phyloP scores from a whole-genome alignment of 2,113 vertebrate genomes.

The Castor canadensis region DNA sequence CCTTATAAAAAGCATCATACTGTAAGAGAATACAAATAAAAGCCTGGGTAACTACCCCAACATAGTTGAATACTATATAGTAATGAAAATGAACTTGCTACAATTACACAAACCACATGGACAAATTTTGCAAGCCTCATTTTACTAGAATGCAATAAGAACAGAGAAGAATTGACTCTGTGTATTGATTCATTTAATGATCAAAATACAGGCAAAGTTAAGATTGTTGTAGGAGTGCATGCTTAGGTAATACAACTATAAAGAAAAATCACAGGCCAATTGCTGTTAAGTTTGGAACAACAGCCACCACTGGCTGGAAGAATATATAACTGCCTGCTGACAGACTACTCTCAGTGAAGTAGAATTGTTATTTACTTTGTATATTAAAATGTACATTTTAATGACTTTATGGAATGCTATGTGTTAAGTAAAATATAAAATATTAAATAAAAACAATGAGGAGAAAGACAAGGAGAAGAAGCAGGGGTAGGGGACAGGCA shows the following conservation, averaged over 20 bases:
- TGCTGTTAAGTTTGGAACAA: not conserved
- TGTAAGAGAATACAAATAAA: not conserved
- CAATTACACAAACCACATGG: not conserved
- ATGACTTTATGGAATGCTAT: not conserved
- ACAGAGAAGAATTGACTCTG: not conserved
- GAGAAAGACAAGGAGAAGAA: too few species aligned
- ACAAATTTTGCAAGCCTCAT: not conserved
- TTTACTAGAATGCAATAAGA: not conserved
- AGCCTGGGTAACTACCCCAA: not conserved
- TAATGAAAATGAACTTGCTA: not conserved
- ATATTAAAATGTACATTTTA: not conserved
- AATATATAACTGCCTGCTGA: too few species aligned
- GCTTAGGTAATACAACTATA: not conserved
- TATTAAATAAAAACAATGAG: too few species aligned
- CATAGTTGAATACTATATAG: too few species aligned
- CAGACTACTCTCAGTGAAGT: not conserved
- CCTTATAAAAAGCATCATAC: not conserved
- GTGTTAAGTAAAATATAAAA: too few species aligned
- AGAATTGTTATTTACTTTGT: not conserved
- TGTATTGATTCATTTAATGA: not conserved
- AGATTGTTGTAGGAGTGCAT: not conserved
- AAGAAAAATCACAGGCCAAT: not conserved
- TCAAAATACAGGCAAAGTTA: not conserved
- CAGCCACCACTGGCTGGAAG: not conserved
- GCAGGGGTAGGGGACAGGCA: too few species aligned